Evolutionary conservation across 2,888 invertebrate genomes (phyloP), one percentile per base, ranked within the genome.

Genomic region (Pollenia labialis): DNA sequence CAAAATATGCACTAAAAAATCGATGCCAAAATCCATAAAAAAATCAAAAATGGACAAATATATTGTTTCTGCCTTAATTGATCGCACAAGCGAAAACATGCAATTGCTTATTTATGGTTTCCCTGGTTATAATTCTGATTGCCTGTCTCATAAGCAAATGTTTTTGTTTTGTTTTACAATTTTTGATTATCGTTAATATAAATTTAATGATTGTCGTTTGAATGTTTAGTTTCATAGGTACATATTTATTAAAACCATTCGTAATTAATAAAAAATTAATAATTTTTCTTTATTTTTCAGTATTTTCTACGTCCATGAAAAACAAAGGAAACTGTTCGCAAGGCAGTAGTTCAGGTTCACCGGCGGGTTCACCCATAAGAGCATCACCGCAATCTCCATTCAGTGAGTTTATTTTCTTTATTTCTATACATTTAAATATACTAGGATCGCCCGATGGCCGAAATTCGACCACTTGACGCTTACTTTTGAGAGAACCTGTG

Each of bases 261-360:
- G 4, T 46, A 42, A 58, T 72, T 12, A 46, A 12, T 56, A 18
- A 58, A 16, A 46, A 32, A 44, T 46, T 9, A 46, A 14, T 52
- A 50, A 1, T 68, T 52, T 40, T 42, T 56, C 14, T 12, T 66
- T 71, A 66, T 23, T 69, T 89, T 89, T 80, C 86, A 90, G 90
- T 87, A 54, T 89, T 90, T 87, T 89, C 89, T 40, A 88, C 82
- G 71, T 88, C 89, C 52, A 80, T 85, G 74, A 88, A 88, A 72
- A 87, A 86, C 74, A 85, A 85, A 75, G 87, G 88, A 80, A 82
- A 68, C 69, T 56, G 12, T 74, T 81, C 84, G 10, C 81, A 74
- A 68, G 86, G 83, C 62, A 88, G 87, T 76, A 81, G 64, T 64
- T 69, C 68, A 69, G 76, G 56, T 50, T 84, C 88, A n/a, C 52